Evolutionary conservation across 2,113 vertebrate genomes (phyloP).

Genomic region (Columba livia): DNA sequence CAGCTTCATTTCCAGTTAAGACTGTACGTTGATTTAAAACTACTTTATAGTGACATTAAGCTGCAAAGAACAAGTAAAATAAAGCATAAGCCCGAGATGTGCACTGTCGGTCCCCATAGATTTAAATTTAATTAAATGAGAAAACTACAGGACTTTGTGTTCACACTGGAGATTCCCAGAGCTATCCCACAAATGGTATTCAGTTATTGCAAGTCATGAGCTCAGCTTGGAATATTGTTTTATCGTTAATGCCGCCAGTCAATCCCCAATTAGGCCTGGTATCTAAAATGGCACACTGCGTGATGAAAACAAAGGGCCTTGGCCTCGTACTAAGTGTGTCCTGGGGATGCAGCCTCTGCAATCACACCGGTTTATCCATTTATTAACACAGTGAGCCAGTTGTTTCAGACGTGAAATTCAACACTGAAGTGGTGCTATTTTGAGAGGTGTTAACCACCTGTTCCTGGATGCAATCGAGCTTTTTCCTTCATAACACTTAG

Average conservation of each 20-base stretch:
- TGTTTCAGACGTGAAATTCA: neutral
- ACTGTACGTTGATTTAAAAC: conserved; percentile 38
- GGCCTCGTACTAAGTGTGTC: rapidly evolving
- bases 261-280: neutral
- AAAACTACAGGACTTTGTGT: neutral
- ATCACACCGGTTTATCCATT: neutral
- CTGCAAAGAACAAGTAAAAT: neutral
- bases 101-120: neutral
- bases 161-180: conserved; percentile 16
- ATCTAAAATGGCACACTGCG: neutral
- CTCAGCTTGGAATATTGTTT: neutral
- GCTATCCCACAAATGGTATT: neutral
- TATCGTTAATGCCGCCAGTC: neutral
- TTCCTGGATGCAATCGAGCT: neutral
- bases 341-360: neutral
- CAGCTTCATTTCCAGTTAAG: neutral
- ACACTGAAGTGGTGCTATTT: neutral
- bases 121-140: conserved; percentile 60
- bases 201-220: neutral
- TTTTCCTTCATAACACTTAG: rapidly evolving
- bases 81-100: neutral
- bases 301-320: neutral
- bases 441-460: neutral
- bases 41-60: conserved; percentile 7
- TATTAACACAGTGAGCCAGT: neutral